Evolutionary conservation across 2,888 invertebrate species (phyloP), one percentile per base, ranked within the genome.

Genomic region (Archips xylosteana): DNA sequence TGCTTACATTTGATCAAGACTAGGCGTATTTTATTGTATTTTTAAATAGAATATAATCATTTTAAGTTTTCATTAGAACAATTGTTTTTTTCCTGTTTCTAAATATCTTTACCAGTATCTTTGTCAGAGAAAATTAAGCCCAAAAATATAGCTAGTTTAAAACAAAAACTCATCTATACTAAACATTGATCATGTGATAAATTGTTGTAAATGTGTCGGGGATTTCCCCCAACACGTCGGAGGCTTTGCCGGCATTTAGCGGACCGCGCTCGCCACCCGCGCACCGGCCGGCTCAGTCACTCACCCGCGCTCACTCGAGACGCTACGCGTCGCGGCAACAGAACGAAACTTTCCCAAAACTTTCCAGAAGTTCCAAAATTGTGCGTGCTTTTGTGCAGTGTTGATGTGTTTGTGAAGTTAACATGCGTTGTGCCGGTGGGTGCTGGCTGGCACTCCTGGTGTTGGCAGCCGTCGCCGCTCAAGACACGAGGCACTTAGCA

Each of bases 401-500:
- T 94, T 89, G 89, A 92, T 92, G 93, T 92, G 92, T 87, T 86
- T 85, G 86, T 89, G 89, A 86, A 83, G 86, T 86, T 87, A 87
- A 85, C 83, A 94, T 94, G 94, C 89, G 90, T 91, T 86, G 89
- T 92, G 94, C 92, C 92, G 85, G 87, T 84, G 86, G 85, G 91
- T 92, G 89, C 90, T 92, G 92, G 86, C 88, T 92, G 82, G 79
- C 79, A 78, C 85, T 88, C 74, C 80, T 90, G 85, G 79, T 90
- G 83, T 86, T 85, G 74, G 88, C 84, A 51, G 85, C 86, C 76
- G 89, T 85, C 75, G 88, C 89, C 78, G 92, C 92, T 71, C 90
- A 91, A 82, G 92, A 92, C 89, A 91, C 93, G 78, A 89, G 91
- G 81, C 90, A 91, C 81, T 86, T 94, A 90, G 89, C 94, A 94